These are phyloP conservation scores for Venusia cambrica DNA, from an alignment of 2,888 invertebrate species.

Conservation along the genomic window DNA sequence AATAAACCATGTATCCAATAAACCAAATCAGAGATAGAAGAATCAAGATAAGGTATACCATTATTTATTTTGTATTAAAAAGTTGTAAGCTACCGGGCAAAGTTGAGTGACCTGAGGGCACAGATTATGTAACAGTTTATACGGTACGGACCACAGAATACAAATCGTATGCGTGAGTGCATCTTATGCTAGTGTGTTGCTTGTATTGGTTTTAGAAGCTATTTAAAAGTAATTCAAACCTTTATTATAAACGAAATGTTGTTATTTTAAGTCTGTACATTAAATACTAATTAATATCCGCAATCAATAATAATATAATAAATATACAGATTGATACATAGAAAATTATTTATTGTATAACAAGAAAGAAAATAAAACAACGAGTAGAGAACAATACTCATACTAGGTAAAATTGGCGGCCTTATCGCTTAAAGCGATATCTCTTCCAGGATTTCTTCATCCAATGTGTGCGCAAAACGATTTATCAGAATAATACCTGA, in stretches of 20 bases:
- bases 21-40: slow-evolving; percentile 32
- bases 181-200: slow-evolving; percentile 36
- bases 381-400: no score
- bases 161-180: slow-evolving; percentile 44
- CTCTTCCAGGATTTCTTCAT: no score
- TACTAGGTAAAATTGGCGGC: no score
- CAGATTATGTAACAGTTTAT: slow-evolving; percentile 10
- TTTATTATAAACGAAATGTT: no score
- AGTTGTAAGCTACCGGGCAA: slow-evolving; percentile 57
- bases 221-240: no score
- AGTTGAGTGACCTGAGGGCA: slow-evolving; percentile 34
- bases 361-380: slow-evolving; percentile 2
- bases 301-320: no score
- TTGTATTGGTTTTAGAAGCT: slow-evolving; percentile 20
- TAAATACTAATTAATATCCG: no score
- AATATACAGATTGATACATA: slow-evolving; percentile 9
- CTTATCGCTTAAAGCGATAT: no score
- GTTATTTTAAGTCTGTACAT: no score
- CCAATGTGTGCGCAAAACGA: no score
- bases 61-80: slow-evolving; percentile 59
- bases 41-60: slow-evolving; percentile 43
- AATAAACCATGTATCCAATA: slow-evolving; percentile 26
- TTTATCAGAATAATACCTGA: no score
- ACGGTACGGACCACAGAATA: no score
- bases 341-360: slow-evolving; percentile 2